Evolutionary conservation across 2,888 invertebrate genomes (phyloP).

Genomic region (Malthinus seriepunctatus): DNA sequence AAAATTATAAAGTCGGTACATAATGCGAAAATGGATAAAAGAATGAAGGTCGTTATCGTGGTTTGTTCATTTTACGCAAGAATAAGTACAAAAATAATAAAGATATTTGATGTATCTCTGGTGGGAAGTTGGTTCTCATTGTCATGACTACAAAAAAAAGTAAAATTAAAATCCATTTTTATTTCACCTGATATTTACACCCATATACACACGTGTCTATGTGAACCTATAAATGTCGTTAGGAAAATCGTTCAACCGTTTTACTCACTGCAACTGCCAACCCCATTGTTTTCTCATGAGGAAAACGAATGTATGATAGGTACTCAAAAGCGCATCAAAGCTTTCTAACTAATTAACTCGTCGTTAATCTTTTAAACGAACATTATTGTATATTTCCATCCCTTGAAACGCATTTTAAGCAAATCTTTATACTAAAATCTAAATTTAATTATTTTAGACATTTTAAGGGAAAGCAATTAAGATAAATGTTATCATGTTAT

Average conservation of each 20-base stretch:
- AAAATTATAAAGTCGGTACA: too few species aligned
- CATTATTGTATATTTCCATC: too few species aligned
- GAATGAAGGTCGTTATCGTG: background rate
- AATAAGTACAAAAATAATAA: slow-evolving; percentile 5
- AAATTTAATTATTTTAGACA: too few species aligned
- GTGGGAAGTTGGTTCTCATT: too few species aligned
- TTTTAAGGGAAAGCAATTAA: too few species aligned
- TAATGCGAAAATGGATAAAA: background rate
- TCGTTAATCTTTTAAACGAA: too few species aligned
- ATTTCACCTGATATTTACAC: background rate
- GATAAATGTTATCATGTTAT: background rate
- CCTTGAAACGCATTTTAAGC: too few species aligned
- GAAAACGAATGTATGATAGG: background rate
- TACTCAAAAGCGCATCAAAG: too few species aligned
- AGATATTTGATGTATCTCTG: background rate
- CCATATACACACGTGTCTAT: background rate
- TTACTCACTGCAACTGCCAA: background rate
- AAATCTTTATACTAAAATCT: too few species aligned
- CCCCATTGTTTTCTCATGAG: background rate
- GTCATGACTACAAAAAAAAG: too few species aligned
- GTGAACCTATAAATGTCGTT: slow-evolving; percentile 2
- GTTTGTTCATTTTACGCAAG: slow-evolving; percentile 6
- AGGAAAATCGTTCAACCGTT: slow-evolving; percentile 1
- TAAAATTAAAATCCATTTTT: background rate
- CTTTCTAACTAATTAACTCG: too few species aligned